Evolutionary conservation across 2,113 vertebrate genomes (phyloP), one percentile per base, ranked within the genome.

Genomic region (Gymnocephalus cernua): DNA sequence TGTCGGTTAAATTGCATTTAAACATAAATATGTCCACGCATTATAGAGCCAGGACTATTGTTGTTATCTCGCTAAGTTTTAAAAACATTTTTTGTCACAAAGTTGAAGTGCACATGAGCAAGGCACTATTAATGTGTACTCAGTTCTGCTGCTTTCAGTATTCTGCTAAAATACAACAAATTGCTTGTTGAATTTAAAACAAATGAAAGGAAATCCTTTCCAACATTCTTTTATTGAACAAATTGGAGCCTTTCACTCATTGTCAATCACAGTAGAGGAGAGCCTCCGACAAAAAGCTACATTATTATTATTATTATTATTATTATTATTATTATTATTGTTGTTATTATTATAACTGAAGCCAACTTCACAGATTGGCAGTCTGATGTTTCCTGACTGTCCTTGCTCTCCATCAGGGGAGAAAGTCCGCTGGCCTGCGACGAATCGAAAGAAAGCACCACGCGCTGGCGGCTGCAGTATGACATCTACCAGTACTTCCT

Each of bases 401-500:
- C 4, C 41, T 41, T 53, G 18, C 8, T 35, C 12, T 78, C 53
- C 57, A 0, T 80, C 88, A 99, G 97, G 91, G 97, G 94, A 2
- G 56, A 32, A 15, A 25, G 23, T 58, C 94, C 97, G 8, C 94
- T 94, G 0, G 50, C 80, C 0, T 99, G 98, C 15, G 96, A 97
- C 1, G 53, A 86, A 0, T 90, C 88, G 2, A 94, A 72, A 0
- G 94, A 58, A 0, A 53, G 19, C 45, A 72, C 77, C 82, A 94
- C 94, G 0, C 93, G 94, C 19, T 97, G 96, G 97, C 95, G 97
- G 14, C 87, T 99, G 79, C 92, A 29, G 76, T 99, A 99, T 0
- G 96, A 99, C 0, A 56, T 99, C 77, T 99, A 98, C 87, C 97
- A 96, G 93, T 97, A 97, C 91, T 99, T 98, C 90, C 93, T 99